Conservation (phyloP, 2,113 vertebrate species). For the Nanorana parkeri region DNA sequence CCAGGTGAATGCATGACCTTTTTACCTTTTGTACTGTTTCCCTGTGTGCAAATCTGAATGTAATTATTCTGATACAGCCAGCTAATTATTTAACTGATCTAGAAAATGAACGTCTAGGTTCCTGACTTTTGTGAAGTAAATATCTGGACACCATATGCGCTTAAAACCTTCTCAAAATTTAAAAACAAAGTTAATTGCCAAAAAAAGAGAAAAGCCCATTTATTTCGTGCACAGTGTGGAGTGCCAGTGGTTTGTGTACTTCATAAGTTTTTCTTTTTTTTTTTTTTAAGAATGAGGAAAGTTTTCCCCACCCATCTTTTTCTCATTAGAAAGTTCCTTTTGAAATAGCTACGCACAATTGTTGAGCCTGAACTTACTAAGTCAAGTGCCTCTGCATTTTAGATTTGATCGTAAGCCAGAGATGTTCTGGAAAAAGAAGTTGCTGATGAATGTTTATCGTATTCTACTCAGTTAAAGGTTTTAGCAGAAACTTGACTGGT, state of each 20-base stretch:
- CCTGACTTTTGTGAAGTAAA: conserved; percentile 18
- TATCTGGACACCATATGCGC: conserved; percentile 68
- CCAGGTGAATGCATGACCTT: neutral
- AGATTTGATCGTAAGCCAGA: too few relatives aligned
- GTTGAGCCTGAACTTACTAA: too few relatives aligned
- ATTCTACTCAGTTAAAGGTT: too few relatives aligned
- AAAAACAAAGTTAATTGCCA: conserved; percentile 61
- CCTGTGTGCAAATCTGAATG: conserved; percentile 21
- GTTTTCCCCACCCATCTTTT: too few relatives aligned
- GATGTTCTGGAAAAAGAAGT: too few relatives aligned
- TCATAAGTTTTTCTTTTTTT: neutral
- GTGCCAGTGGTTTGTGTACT: conserved; percentile 47
- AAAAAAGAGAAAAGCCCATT: conserved; percentile 53
- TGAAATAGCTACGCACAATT: too few relatives aligned
- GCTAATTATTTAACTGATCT: conserved; percentile 45
- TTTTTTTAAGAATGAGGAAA: neutral
- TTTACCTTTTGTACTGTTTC: neutral
- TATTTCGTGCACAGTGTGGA: conserved; percentile 62
- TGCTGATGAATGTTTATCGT: too few relatives aligned
- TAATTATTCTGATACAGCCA: conserved; percentile 30
- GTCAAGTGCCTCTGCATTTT: too few relatives aligned
- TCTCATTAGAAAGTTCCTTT: too few relatives aligned
- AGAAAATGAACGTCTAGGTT: conserved; percentile 24
- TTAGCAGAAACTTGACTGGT: too few relatives aligned
- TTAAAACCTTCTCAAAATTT: conserved; percentile 63